Evolutionary conservation across 2,888 invertebrate genomes (phyloP).

Genomic region (Trichogramma evanescens): DNA sequence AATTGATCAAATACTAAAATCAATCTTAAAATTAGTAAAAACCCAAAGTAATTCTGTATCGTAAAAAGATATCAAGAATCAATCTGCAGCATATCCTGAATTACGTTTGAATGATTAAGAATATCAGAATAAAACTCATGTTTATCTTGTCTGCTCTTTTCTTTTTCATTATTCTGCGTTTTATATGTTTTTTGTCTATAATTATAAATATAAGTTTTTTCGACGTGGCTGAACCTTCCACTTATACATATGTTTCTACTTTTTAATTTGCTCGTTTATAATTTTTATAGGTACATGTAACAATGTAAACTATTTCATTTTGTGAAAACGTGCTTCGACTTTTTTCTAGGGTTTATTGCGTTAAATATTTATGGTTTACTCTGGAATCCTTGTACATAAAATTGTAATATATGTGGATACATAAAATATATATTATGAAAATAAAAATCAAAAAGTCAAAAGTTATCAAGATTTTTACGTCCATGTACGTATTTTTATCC

Average conservation of each 20-base stretch:
- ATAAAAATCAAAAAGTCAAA: slow-evolving; percentile 41
- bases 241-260: slow-evolving; percentile 16
- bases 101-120: too few species aligned
- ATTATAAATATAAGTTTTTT: slow-evolving; percentile 12
- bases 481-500: slow-evolving; percentile 11
- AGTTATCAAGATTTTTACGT: slow-evolving; percentile 27
- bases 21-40: too few species aligned
- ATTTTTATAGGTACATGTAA: slow-evolving; percentile 26
- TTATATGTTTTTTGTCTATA: slow-evolving; percentile 9
- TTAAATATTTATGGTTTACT: slow-evolving; percentile 37
- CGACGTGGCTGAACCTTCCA: slow-evolving; percentile 10
- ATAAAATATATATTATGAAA: slow-evolving; percentile 33
- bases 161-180: slow-evolving; percentile 16
- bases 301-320: too few species aligned
- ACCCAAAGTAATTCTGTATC: too few species aligned
- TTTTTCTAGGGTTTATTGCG: slow-evolving; percentile 30
- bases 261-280: slow-evolving; percentile 16
- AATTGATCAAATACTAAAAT: too few species aligned
- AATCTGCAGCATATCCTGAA: neutral
- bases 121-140: slow-evolving; percentile 10
- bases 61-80: neutral
- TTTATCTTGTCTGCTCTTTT: slow-evolving; percentile 4
- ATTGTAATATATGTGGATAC: slow-evolving; percentile 47
- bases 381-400: slow-evolving; percentile 42
- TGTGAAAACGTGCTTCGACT: slow-evolving; percentile 12